Evolutionary conservation across 2,888 invertebrate species (phyloP).

Genomic region (Proisotoma minuta): DNA sequence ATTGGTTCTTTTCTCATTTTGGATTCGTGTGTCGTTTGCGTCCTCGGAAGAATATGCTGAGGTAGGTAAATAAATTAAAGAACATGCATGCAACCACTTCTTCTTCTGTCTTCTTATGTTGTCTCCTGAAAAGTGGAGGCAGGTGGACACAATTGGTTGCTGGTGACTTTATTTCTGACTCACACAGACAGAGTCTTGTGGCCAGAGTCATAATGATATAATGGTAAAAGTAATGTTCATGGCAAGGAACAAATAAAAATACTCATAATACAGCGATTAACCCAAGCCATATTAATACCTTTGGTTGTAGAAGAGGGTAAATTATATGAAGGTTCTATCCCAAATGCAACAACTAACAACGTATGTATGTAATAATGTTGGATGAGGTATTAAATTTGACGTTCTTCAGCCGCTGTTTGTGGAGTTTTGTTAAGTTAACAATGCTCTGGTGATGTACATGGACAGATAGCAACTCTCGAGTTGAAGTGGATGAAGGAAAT

Average conservation of each 20-base stretch:
- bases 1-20: too few relatives aligned
- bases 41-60: too few relatives aligned
- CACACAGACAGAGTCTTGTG: background rate
- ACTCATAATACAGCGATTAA: slow-evolving; percentile 6
- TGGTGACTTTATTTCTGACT: background rate
- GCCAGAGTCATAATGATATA: background rate
- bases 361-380: background rate
- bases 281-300: background rate
- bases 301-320: too few relatives aligned
- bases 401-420: background rate
- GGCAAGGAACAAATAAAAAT: slow-evolving; percentile 1
- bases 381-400: slow-evolving; percentile 3
- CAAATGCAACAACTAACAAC: too few relatives aligned
- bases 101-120: too few relatives aligned
- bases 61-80: too few relatives aligned
- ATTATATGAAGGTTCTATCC: too few relatives aligned
- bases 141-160: slow-evolving; percentile 2
- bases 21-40: too few relatives aligned
- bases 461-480: slow-evolving; percentile 4
- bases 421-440: slow-evolving; percentile 4
- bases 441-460: background rate
- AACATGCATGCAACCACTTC: too few relatives aligned
- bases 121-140: too few relatives aligned
- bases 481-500: slow-evolving; percentile 14
- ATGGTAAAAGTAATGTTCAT: slow-evolving; percentile 4